Percentiles rank a stretch among this genome's conserved stretches.
phyloP scores from a whole-genome alignment of 2,113 vertebrate genomes.

The Hyla sarda region DNA sequence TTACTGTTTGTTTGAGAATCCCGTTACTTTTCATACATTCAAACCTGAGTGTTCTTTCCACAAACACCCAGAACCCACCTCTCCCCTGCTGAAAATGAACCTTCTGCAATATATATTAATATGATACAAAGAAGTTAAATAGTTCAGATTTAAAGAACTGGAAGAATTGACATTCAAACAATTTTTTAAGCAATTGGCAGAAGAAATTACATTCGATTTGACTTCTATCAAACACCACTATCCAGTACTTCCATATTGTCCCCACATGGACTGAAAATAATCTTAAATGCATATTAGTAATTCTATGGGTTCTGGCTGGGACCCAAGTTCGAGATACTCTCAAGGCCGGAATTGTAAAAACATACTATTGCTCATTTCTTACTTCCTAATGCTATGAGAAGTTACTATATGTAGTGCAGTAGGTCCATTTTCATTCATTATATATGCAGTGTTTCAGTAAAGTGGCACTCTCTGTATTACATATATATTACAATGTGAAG shows the following conservation, averaged over 20 bases:
- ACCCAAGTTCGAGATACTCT: background rate
- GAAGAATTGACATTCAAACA: background rate
- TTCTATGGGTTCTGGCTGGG: background rate
- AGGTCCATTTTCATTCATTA: slow-evolving; percentile 32
- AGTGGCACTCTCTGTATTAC: background rate
- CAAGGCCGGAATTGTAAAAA: background rate
- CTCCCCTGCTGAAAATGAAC: slow-evolving; percentile 45
- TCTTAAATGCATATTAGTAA: background rate
- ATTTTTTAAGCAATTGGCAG: background rate
- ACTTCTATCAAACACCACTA: background rate
- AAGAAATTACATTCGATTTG: background rate
- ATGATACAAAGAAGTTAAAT: background rate
- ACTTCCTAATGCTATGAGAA: background rate
- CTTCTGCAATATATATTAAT: slow-evolving; percentile 36
- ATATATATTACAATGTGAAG: slow-evolving; percentile 9
- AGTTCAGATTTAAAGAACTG: background rate
- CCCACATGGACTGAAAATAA: background rate
- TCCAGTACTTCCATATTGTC: background rate
- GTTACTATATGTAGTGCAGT: slow-evolving; percentile 26
- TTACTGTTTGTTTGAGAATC: slow-evolving; percentile 52
- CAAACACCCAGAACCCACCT: slow-evolving; percentile 15
- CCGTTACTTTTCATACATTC: slow-evolving; percentile 65
- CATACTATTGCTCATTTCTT: background rate
- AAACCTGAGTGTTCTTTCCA: slow-evolving; percentile 58
- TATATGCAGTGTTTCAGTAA: slow-evolving; percentile 24